A percentile compares a stretch with the other conserved stretches of the same genome.
These are phyloP conservation scores for Syngnathus acus DNA, from an alignment of 2,797 vertebrate genomes.

Conservation along the genomic window DNA sequence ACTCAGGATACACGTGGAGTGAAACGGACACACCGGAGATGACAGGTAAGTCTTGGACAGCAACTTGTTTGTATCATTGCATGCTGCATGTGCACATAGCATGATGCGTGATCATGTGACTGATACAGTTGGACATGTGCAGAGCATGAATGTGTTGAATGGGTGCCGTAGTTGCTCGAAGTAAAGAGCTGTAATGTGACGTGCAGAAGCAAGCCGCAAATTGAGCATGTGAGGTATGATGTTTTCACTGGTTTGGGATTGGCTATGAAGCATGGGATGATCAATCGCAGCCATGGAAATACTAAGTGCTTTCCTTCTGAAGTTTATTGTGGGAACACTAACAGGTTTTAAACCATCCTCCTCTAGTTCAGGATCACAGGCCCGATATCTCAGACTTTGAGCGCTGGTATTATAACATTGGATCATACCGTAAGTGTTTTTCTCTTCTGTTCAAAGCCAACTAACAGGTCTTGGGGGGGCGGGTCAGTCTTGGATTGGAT, in stretches of 20 bases:
- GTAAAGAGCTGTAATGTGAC: conserved; percentile 9
- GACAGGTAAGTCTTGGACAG: conserved; percentile 58
- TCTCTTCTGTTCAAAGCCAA: conserved; percentile 33
- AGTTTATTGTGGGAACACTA: conserved; percentile 49
- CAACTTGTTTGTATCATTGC: conserved; percentile 3
- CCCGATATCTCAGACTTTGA: conserved; percentile 73
- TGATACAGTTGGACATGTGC: conserved; percentile 31
- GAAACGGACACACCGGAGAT: conserved; percentile 56
- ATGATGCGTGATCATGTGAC: conserved; percentile 45
- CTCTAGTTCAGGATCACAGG: conserved; percentile 71
- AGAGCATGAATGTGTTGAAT: conserved; percentile 29
- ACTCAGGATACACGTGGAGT: conserved; percentile 69
- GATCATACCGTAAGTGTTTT: conserved; percentile 74
- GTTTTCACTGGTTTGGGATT: conserved; percentile 55
- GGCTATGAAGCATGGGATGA: conserved; percentile 17
- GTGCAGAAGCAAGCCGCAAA: conserved; percentile 6
- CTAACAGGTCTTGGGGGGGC: conserved; percentile 26
- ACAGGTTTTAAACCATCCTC: conserved; percentile 62
- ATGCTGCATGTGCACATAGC: conserved; percentile 39
- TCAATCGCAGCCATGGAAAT: conserved; percentile 55
- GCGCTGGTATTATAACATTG: conserved; percentile 75
- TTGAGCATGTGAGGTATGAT: conserved; percentile 30
- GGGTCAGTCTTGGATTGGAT: not conserved
- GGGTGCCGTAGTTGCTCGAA: not conserved
- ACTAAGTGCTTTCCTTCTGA: conserved; percentile 39